Evolutionary conservation across 1,140 invertebrate genomes (phyloP).

Genomic region (Drosophila asahinai): DNA sequence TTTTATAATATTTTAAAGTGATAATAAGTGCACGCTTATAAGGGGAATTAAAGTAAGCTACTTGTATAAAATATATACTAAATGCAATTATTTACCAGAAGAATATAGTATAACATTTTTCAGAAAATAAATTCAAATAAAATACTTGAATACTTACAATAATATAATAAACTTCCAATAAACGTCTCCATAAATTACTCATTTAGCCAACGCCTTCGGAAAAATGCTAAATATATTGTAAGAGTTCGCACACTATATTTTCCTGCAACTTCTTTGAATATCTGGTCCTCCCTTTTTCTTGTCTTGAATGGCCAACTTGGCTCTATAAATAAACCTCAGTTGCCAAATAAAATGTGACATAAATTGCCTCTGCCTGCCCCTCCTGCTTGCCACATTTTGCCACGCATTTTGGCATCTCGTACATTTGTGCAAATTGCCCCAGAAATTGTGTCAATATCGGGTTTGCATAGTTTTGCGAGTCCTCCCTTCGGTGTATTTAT

Average conservation of each 20-base stretch:
- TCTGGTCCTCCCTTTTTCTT: neutral
- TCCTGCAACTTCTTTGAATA: neutral
- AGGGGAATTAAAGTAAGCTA: no score
- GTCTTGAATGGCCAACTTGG: slow-evolving; percentile 5
- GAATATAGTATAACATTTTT: no score
- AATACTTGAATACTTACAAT: neutral
- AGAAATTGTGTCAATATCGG: slow-evolving; percentile 50
- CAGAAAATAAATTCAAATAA: neutral
- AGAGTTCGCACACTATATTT: neutral
- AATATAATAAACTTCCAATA: neutral
- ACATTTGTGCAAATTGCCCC: slow-evolving; percentile 46
- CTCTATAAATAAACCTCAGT: slow-evolving; percentile 34
- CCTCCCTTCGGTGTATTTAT: slow-evolving; percentile 13
- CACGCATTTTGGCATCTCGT: slow-evolving; percentile 12
- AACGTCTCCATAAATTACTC: neutral
- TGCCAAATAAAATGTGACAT: slow-evolving; percentile 57
- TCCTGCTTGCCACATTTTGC: slow-evolving; percentile 37
- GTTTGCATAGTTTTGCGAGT: slow-evolving; percentile 35
- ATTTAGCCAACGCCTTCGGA: neutral
- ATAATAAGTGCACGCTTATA: no score
- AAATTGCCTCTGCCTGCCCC: slow-evolving; percentile 59
- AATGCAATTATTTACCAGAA: neutral
- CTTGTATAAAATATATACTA: no score
- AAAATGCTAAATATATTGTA: neutral
- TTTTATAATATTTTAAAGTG: no score